Base-by-base conservation (phyloP, 2,888 invertebrate species). In the Ceraclea dissimilis region DNA sequence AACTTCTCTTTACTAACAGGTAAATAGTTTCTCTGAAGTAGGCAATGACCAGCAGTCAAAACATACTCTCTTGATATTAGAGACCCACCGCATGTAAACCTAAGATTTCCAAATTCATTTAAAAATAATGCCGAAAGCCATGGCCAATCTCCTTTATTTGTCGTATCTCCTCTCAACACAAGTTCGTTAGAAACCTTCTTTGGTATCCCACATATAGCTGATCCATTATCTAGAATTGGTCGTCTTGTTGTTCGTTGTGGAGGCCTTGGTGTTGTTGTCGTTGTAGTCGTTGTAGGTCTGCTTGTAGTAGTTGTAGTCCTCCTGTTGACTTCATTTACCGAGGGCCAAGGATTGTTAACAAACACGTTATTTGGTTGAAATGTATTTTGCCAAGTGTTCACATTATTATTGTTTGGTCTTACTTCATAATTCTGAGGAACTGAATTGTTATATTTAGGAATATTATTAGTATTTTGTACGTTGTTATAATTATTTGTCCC, bases 41-140 rank as follows among this genome's bases (percentile, higher is more conserved):
- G 46, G 19, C 60, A 60, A 33, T 60, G 60, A 13, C 54, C 60
- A 1, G 60, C 60, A n/a, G 62, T 34, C 57, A 74, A 49, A 1
- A 74, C 60, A 53, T 70, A 68, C 52, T 58, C 66, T 4, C 65
- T 63, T 1, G 70, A 68, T 18, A 74, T 56, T 8, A 75, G 64
- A 55, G 65, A 68, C 10, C 71, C 74, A 4, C 66, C 66, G 49
- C 74, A 75, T 13, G 67, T 69, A 59, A 71, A 72, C 51, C 70
- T 65, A 11, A 69, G 63, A 16, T 51, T 51, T 2, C 65, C 56
- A 1, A 62, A 47, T 49, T 63, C 65, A 1, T 63, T 61, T 4
- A 68, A 8, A 33, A 69, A 73, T 51, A 74, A 67, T 1, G 71
- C 72, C 1, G 61, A 70, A 20, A 72, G 48, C 73, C 74, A 74